Base-by-base conservation (phyloP, 2,797 vertebrate species). In the Gymnocypris eckloni region DNA sequence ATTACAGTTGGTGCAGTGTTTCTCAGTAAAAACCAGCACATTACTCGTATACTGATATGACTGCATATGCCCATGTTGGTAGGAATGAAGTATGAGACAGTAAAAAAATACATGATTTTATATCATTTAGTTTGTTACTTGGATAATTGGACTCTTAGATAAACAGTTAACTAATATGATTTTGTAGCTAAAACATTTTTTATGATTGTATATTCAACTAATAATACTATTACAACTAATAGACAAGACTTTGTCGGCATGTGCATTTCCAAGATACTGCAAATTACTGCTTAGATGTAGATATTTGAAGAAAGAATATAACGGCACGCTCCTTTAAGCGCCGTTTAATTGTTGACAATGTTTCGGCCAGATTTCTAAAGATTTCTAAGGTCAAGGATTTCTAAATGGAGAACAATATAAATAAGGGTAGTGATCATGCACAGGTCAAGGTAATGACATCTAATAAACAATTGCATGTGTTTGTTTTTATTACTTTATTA, bases 161-260 rank as follows among this genome's bases (percentile, higher is more conserved):
- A 16, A 66, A 28, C 25, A 33, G 12, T 66, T 66, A 15, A 33
- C 12, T 16, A 16, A 66, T 33, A 33, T 33, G 25, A 66, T 66
- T 66, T 66, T 66, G 61, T 66, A 33, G 61, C 61, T 64, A 59
- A 59, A 59, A 64, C 12, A 64, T 64, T 64, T 64, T 61, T 64
- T 64, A 28, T 25, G 11, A 25, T 25, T 28, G 25, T 28, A 5
- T 64, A 64, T 64, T 64, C 61, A 28, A 3, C n/a, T 2, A 64
- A 64, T 64, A 59, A n/a, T n/a, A 59, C 54, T n/a, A 56, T 20
- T 22, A 22, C 54, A n/a, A 56, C 54, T 28, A 52, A 4, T 52
- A 64, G 61, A 64, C 12, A 28, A 59, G 8, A 3, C 7, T 22
- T 59, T 59, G 54, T 10, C 3, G 0, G 54, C 8, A n/a, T 59